A percentile compares a stretch with the other conserved stretches of the same genome.
These are phyloP conservation scores for Congeria kusceri DNA, from an alignment of 2,888 invertebrate species.

Conservation along the genomic window DNA sequence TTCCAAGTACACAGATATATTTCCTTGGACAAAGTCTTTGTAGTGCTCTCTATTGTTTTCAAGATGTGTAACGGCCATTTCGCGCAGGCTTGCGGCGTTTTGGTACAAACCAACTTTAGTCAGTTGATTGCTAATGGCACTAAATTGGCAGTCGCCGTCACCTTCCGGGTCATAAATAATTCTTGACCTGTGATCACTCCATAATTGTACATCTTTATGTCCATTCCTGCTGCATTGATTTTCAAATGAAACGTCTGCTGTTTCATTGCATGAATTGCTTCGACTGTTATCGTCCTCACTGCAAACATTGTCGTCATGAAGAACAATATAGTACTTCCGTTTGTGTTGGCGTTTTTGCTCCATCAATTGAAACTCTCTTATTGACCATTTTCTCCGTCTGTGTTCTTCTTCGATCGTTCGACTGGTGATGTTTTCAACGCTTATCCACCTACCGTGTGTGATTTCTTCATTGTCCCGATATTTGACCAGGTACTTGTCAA, in stretches of 20 bases:
- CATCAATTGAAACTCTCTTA: not conserved
- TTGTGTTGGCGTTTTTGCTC: conserved; percentile 3
- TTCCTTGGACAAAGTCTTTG: not conserved
- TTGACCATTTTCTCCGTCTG: not conserved
- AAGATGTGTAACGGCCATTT: no score
- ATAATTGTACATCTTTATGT: not conserved
- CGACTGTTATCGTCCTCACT: no score
- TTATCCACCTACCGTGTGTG: not conserved
- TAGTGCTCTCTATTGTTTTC: not conserved
- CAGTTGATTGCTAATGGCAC: not conserved
- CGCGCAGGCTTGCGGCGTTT: no score
- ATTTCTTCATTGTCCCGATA: no score
- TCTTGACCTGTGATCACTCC: not conserved
- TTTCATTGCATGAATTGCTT: not conserved
- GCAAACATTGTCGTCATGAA: not conserved
- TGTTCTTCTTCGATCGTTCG: conserved; percentile 12
- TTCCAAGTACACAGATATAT: not conserved
- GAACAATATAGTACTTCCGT: not conserved
- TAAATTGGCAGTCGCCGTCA: conserved; percentile 10
- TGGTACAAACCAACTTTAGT: no score
- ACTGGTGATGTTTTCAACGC: conserved; percentile 2
- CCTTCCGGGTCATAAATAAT: conserved; percentile 8
- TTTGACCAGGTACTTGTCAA: not conserved
- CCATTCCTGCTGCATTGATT: not conserved
- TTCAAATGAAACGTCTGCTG: not conserved